phyloP scores from a whole-genome alignment of 2,888 invertebrate species.

The Megamerina dolium region DNA sequence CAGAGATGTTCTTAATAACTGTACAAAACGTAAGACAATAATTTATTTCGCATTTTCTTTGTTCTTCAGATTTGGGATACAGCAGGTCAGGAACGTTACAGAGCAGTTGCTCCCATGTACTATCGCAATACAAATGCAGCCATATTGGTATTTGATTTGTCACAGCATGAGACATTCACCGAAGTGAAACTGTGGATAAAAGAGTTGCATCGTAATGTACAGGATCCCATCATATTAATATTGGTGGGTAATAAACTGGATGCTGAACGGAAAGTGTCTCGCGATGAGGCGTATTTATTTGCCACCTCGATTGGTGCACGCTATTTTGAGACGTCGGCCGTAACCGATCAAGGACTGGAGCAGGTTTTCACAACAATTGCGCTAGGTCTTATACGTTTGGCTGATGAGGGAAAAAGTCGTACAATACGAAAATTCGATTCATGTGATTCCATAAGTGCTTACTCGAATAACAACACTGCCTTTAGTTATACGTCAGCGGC shows the following conservation, averaged over 20 bases:
- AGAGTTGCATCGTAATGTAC: conserved; percentile 71
- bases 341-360: conserved; percentile 70
- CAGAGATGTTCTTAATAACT: no score
- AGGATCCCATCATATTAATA: conserved; percentile 70
- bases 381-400: conserved; percentile 56
- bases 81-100: conserved; percentile 56
- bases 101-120: conserved; percentile 92
- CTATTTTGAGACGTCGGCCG: conserved; percentile 80
- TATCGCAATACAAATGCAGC: conserved; percentile 89
- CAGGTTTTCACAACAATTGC: conserved; percentile 67
- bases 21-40: no score
- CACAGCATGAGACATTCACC: conserved; percentile 65
- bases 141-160: conserved; percentile 79
- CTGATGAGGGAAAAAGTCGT: conserved; percentile 51
- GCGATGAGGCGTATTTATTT: conserved; percentile 68
- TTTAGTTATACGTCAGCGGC: conserved; percentile 33
- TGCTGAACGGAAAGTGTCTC: conserved; percentile 57
- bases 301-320: conserved; percentile 74
- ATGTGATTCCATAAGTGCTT: conserved; percentile 47
- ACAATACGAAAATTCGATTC: conserved; percentile 60
- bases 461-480: conserved; percentile 38
- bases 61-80: conserved; percentile 47
- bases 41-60: no score
- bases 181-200: conserved; percentile 83
- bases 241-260: conserved; percentile 85